Evolutionary conservation across 2,888 invertebrate species (phyloP), one percentile per base, ranked within the genome.

Genomic region (Trimorus sp.): DNA sequence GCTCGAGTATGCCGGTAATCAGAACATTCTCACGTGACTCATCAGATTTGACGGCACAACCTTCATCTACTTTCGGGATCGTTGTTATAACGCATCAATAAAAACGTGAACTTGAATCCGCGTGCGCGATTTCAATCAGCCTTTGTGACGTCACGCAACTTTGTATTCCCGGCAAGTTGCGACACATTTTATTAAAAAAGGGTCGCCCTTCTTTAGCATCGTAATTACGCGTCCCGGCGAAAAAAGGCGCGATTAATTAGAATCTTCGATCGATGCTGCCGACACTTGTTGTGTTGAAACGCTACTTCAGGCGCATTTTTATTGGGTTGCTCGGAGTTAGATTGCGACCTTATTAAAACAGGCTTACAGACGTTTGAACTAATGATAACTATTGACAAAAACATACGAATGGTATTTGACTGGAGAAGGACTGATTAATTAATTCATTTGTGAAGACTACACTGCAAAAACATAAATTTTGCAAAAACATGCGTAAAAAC

Each of bases 71-170:
- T 45, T 63, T 63, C 62, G 49, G 49, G 62, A 63, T 63, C 49
- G 12, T 49, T 49, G 49, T 63, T 63, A 49, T 63, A 63, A 63
- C 49, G 26, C 58, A 63, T 63, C 62, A 63, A 63, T 63, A 63
- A 63, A 63, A 63, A 63, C n/a, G 45, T 63, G 62, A 63, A 63
- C 62, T 63, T 63, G 62, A 63, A 63, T 48, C 37, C 48, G 62
- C 49, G 12, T 26, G 26, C 26, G 7, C 37, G 45, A 48, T 63
- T 63, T 49, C 36, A 49, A 63, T 48, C 62, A 49, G 49, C 45
- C 49, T 49, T 58, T 58, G 3, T 58, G 58, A 58, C 37, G 58
- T 58, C 58, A 58, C 48, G 15, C 14, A 11, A n/a, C 51, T 51
- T 51, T 51, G 51, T 51, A 14, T 15, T 14, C 14, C 14, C 14